phyloP scores from a whole-genome alignment of 2,888 invertebrate genomes.

The Rhagonycha lutea region DNA sequence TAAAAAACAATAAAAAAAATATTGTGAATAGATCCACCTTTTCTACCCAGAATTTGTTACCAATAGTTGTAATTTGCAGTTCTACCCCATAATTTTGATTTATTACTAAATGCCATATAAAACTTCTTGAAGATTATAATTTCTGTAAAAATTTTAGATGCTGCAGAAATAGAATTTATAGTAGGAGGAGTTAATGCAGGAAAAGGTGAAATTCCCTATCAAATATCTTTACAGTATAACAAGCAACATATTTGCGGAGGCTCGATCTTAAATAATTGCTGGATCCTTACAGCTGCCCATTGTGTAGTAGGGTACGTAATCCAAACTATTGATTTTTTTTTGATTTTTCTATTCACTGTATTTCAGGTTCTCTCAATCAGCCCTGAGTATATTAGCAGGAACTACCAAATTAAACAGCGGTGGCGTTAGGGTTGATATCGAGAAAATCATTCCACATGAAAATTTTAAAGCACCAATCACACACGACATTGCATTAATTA shows the following conservation, averaged over 20 bases:
- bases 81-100: too few relatives aligned
- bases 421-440: neutral
- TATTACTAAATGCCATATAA: too few relatives aligned
- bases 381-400: neutral
- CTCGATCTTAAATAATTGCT: neutral
- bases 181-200: conserved; percentile 39
- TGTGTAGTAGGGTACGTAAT: neutral
- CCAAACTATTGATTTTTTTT: neutral
- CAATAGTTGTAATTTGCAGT: too few relatives aligned
- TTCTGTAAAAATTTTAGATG: neutral
- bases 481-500: neutral
- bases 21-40: too few relatives aligned
- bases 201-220: conserved; percentile 41
- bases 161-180: neutral
- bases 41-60: too few relatives aligned
- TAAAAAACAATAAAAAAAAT: too few relatives aligned
- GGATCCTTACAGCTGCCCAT: neutral
- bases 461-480: neutral
- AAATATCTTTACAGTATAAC: neutral
- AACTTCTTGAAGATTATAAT: neutral
- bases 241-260: neutral
- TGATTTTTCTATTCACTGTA: neutral
- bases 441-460: neutral
- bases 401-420: neutral
- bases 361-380: neutral